Percentiles rank a stretch among this genome's conserved stretches.
phyloP scores from a whole-genome alignment of 2,797 vertebrate species.

The Brachyrhaphis roseni region DNA sequence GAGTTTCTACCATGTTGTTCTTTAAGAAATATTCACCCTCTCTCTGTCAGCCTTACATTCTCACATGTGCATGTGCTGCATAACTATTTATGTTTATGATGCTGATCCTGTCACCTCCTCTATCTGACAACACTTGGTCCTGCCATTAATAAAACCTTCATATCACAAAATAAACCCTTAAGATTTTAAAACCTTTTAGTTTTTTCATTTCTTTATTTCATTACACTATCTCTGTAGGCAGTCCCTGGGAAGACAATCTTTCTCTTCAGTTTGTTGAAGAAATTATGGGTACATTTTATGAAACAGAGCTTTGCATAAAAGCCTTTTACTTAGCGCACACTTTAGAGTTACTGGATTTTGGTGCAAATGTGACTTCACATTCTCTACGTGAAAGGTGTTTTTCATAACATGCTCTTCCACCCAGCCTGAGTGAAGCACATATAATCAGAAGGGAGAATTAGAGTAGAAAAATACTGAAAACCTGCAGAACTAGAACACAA shows the following conservation, averaged over 20 bases:
- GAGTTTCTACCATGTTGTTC: background rate
- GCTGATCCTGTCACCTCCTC: background rate
- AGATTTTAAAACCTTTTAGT: background rate
- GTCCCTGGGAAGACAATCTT: background rate
- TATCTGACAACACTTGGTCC: background rate
- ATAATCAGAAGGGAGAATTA: background rate
- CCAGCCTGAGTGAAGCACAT: background rate
- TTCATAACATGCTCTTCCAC: background rate
- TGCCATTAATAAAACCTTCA: background rate
- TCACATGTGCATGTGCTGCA: background rate
- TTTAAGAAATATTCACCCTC: background rate
- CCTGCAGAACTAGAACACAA: background rate
- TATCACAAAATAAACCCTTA: background rate
- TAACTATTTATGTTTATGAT: background rate
- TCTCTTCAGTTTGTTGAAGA: background rate
- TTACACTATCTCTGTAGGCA: background rate
- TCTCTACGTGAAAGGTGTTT: background rate
- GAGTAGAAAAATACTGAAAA: background rate
- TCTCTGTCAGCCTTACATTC: background rate
- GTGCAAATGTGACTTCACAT: background rate
- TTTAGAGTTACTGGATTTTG: background rate
- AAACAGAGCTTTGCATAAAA: constrained; percentile 1
- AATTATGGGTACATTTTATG: background rate
- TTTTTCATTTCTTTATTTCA: background rate
- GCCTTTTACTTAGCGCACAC: background rate